Evolutionary conservation across 2,888 invertebrate species (phyloP).

Genomic region (Myopa testacea): DNA sequence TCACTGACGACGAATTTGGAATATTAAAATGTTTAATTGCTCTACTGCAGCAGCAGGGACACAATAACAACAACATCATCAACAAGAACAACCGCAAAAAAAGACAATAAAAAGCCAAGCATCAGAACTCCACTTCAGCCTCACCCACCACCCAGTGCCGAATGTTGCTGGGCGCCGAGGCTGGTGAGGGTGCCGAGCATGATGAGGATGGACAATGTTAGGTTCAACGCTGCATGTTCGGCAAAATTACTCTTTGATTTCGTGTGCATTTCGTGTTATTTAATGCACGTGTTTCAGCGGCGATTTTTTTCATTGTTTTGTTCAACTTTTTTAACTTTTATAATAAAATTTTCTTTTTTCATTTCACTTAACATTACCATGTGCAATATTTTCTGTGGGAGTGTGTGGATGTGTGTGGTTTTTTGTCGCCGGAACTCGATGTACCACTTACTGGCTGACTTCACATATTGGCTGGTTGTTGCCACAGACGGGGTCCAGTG

Average conservation of each 20-base stretch:
- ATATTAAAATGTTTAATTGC: constrained; percentile 50
- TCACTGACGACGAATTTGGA: constrained; percentile 47
- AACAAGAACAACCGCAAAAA: neutral
- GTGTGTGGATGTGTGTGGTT: neutral
- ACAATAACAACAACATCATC: too few relatives aligned
- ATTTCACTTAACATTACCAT: constrained; percentile 2
- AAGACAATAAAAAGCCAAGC: neutral
- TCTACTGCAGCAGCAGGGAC: constrained; percentile 33
- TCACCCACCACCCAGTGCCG: neutral
- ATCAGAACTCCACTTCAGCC: neutral
- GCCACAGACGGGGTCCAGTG: neutral
- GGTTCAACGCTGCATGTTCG: constrained; percentile 16
- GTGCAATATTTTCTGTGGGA: neutral
- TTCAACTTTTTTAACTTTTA: constrained; percentile 4
- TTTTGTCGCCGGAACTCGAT: neutral
- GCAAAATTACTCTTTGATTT: constrained; percentile 56
- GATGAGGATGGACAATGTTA: neutral
- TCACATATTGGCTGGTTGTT: constrained; percentile 10
- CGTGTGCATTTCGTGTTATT: constrained; percentile 53
- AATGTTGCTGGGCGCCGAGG: neutral
- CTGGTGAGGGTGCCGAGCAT: neutral
- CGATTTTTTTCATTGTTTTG: too few relatives aligned
- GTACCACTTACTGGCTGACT: neutral
- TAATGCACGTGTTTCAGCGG: constrained; percentile 57
- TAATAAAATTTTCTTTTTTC: neutral